Evolutionary conservation across 2,113 vertebrate species (phyloP).

Genomic region (Scatophagus argus): DNA sequence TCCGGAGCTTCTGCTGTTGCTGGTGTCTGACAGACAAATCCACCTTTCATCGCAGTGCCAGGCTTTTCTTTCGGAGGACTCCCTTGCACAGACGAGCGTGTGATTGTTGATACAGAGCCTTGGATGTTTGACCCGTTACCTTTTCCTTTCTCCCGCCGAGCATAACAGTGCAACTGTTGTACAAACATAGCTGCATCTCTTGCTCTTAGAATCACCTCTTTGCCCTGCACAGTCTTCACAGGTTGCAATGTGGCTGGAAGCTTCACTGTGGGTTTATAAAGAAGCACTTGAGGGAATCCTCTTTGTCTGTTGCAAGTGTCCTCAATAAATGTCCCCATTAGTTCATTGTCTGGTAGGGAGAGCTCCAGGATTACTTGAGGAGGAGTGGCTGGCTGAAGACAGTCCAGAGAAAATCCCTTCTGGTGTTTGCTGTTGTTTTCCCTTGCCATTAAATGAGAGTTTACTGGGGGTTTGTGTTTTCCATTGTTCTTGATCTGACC

Average conservation of each 20-base stretch:
- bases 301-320: slow-evolving; percentile 58
- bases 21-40: slow-evolving; percentile 7
- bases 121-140: slow-evolving; percentile 38
- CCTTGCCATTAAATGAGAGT: slow-evolving; percentile 23
- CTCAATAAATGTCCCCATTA: slow-evolving; percentile 72
- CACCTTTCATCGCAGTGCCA: slow-evolving; percentile 27
- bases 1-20: not conserved
- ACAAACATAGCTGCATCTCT: slow-evolving; percentile 63
- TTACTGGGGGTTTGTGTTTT: slow-evolving; percentile 54
- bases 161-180: slow-evolving; percentile 81
- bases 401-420: slow-evolving; percentile 32
- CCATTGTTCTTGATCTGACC: slow-evolving; percentile 48
- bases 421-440: slow-evolving; percentile 39
- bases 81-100: slow-evolving; percentile 68
- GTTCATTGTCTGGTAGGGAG: slow-evolving; percentile 84
- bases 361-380: slow-evolving; percentile 79
- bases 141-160: slow-evolving; percentile 69
- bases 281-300: slow-evolving; percentile 61
- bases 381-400: slow-evolving; percentile 17
- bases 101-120: slow-evolving; percentile 64
- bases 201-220: slow-evolving; percentile 72
- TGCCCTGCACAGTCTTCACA: slow-evolving; percentile 45
- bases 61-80: slow-evolving; percentile 55
- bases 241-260: slow-evolving; percentile 24
- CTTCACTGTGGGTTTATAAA: slow-evolving; percentile 71